These are phyloP conservation scores for Stomatorhinus ivindoensis DNA, from an alignment of 2,113 vertebrate species.

Conservation along the genomic window DNA sequence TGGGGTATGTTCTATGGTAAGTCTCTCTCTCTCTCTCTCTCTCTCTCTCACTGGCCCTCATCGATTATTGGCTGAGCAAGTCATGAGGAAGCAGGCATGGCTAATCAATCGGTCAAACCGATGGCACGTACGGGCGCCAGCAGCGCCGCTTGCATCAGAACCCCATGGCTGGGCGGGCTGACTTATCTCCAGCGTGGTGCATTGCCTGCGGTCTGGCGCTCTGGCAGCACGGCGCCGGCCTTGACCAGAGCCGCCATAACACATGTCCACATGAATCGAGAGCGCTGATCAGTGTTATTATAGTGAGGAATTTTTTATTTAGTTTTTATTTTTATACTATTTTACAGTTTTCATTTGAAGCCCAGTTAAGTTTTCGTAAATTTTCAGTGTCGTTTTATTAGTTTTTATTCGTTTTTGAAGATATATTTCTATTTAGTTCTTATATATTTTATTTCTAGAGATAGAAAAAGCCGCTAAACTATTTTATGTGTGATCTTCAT, in stretches of 20 bases:
- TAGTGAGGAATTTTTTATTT: neutral
- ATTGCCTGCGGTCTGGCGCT: neutral
- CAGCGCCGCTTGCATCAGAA: neutral
- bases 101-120: neutral
- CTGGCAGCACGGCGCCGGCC: neutral
- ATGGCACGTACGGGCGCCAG: neutral
- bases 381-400: neutral
- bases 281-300: neutral
- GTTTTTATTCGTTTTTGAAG: neutral
- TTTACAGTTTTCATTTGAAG: neutral
- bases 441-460: neutral
- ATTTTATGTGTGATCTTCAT: neutral
- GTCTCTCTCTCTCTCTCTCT: conserved; percentile 22
- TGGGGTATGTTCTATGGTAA: conserved; percentile 94
- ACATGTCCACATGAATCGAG: neutral
- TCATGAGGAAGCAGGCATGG: neutral
- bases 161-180: neutral
- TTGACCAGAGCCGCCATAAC: neutral
- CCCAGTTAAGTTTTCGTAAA: neutral
- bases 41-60: neutral
- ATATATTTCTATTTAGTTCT: neutral
- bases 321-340: neutral
- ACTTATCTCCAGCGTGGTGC: neutral
- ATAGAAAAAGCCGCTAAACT: neutral
- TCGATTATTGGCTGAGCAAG: neutral